Base-by-base conservation (phyloP, 2,797 vertebrate genomes). In the Eidolon dupreanum region DNA sequence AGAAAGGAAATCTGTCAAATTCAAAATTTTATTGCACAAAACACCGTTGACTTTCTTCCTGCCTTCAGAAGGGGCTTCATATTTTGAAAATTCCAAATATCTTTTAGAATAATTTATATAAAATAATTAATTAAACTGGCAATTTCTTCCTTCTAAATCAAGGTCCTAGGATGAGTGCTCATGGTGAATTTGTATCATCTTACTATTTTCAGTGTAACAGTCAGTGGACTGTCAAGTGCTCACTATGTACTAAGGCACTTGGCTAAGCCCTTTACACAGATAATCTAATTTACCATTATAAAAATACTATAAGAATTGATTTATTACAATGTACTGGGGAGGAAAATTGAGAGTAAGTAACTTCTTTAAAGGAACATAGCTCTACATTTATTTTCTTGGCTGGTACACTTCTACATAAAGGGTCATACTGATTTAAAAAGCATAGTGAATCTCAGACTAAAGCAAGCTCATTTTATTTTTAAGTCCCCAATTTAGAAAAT, bases 1-100 rank as follows among this genome's bases (percentile, higher is more conserved):
- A 93, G 59, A 97, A 96, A 61, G 71, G 83, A 97, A 97, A 89
- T 38, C 95, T 96, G 90, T 97, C 96, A 95, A 85, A 96, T 95
- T 95, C 38, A 83, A 89, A 92, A 95, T 74, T 83, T 97, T 65
- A 65, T 93, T 88, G 70, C 41, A 77, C 26, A 57, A 61, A 79
- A 89, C 36, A 92, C 68, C 81, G 93, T 46, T 65, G 79, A 74
- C 75, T 96, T 93, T 94, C 49, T 97, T 78, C 46, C 61, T 82
- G 75, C 68, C 93, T 73, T n/a, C 33, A 53, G 28, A 79, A 94
- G 9, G 22, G 84, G 22, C 33, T 92, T 94, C 36, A 49, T 74
- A 88, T 33, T 94, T 97, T 95, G 63, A 89, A 55, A 74, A 95
- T 1, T 4, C 12, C 38, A 59, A 7, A 70, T 81, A 86, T 41